phyloP scores from a whole-genome alignment of 2,113 vertebrate genomes.

The Columba janthina region DNA sequence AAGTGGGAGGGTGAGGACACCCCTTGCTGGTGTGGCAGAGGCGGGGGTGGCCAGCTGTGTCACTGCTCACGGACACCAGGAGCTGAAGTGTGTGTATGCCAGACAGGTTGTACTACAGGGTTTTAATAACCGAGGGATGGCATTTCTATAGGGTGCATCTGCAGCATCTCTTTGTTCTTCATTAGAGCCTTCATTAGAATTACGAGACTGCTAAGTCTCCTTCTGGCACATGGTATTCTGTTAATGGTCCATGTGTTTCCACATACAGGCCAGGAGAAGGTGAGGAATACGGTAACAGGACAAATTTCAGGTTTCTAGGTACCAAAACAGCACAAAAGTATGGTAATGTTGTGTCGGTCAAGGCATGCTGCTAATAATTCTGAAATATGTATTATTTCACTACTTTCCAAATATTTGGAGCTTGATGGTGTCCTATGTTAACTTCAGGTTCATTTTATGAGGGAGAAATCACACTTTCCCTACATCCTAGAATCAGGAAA shows the following conservation, averaged over 20 bases:
- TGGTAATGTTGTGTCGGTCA: not conserved
- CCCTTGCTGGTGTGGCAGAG: rapidly evolving
- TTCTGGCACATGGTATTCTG: not conserved
- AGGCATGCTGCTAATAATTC: not conserved
- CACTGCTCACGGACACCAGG: not conserved
- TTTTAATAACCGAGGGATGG: not conserved
- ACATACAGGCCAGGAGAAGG: not conserved
- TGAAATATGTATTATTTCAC: not conserved
- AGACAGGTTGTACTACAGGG: not conserved
- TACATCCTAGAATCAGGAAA: not conserved
- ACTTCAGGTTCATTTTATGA: not conserved
- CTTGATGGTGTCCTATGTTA: not conserved
- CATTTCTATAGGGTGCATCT: not conserved
- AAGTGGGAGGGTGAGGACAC: not conserved
- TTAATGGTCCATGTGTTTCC: rapidly evolving
- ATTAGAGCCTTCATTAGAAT: not conserved
- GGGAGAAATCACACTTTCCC: not conserved
- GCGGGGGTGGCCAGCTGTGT: not conserved
- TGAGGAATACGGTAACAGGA: not conserved
- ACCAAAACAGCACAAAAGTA: not conserved
- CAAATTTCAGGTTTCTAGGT: not conserved
- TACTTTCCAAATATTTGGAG: not conserved
- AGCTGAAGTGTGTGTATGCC: not conserved
- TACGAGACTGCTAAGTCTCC: not conserved
- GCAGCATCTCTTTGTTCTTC: not conserved